Percentiles rank a stretch among this genome's conserved stretches.
These are phyloP conservation scores for Micromesistius poutassou DNA, from an alignment of 2,797 vertebrate species.

Conservation along the genomic window DNA sequence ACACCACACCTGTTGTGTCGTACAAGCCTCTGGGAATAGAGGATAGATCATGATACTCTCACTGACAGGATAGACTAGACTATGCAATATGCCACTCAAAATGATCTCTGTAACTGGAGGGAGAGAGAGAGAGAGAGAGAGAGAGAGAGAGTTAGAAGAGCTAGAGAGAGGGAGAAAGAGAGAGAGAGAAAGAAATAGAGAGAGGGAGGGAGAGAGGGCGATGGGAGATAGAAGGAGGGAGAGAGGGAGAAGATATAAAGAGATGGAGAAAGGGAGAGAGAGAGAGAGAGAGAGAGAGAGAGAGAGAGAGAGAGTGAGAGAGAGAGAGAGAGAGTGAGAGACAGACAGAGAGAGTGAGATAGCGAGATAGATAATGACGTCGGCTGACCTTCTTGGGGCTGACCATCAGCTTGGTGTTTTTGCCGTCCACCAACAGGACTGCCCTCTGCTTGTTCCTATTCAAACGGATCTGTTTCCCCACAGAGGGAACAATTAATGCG, in stretches of 20 bases:
- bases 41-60: neutral
- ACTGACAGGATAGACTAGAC: neutral
- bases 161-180: too few species aligned
- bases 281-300: too few species aligned
- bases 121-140: too few species aligned
- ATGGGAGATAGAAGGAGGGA: too few species aligned
- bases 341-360: too few species aligned
- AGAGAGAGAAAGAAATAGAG: neutral
- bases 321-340: too few species aligned
- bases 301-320: too few species aligned
- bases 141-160: too few species aligned
- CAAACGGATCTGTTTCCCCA: slow-evolving; percentile 81
- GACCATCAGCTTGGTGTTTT: slow-evolving; percentile 76
- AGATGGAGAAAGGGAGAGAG: too few species aligned
- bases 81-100: neutral
- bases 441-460: slow-evolving; percentile 82
- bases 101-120: too few species aligned
- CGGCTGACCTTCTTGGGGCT: slow-evolving; percentile 84
- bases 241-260: neutral
- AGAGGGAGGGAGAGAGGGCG: too few species aligned
- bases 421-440: slow-evolving; percentile 75
- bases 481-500: slow-evolving; percentile 7
- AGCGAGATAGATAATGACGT: neutral
- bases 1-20: neutral
- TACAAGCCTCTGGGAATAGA: neutral